Base-by-base conservation (phyloP, 2,888 invertebrate genomes). In the Psococerastis gibbosa region DNA sequence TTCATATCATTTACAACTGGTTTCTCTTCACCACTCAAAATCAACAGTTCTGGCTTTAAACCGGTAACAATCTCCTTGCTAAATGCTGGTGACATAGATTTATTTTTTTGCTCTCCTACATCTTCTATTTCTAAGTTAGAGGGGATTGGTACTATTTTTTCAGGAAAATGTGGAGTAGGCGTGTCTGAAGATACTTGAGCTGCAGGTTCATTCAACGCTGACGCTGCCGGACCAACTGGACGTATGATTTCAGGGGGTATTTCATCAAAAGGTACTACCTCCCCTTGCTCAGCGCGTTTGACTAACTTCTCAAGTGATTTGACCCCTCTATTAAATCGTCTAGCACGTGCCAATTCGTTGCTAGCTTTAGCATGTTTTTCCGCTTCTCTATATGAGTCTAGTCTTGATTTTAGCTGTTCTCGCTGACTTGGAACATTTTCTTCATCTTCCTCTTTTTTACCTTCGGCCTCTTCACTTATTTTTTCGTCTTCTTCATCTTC, bases 321-420 rank as follows among this genome's bases (percentile, higher is more conserved):
- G n/a, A 20, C 20, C 4, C 38, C 38, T 38, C 38, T 3, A 38
- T 38, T 38, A 38, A 38, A 38, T 38, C 38, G 15, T 38, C 38
- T 15, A 16, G 38, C 38, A 13, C 38, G 17, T 3, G 38, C 15
- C 15, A 20, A 17, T 20, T 38, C 38, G 20, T 38, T 38, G 20
- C 18, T 38, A 13, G 17, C 3, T 20, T 17, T 38, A 4, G 38
- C 38, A 6, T 38, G 15, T 18, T 3, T 5, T 38, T 38, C 38
- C 5, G 38, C 38, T 9, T 16, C 20, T 20, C 20, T 38, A 11
- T 38, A 38, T 20, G 20, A 18, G 5, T 38, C 38, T 4, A 38
- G 20, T 15, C 38, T 3, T 5, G 17, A 17, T 13, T 5, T 38
- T 5, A 38, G n/a, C n/a, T 18, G 17, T 6, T 17, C 38, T 11